Conservation (phyloP, 1,140 invertebrate genomes). For the Drosophila auraria region DNA sequence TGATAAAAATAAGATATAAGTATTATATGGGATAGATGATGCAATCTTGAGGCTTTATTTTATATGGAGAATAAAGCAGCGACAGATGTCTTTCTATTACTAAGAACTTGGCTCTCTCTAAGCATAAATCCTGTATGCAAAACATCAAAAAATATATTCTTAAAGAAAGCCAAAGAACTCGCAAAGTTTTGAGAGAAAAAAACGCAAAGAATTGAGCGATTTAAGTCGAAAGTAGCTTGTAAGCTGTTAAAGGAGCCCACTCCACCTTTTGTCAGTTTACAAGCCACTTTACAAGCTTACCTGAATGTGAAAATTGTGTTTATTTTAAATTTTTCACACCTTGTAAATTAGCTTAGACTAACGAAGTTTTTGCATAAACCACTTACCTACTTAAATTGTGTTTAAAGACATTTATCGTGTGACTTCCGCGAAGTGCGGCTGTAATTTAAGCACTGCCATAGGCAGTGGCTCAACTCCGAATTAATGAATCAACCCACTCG, state of each 20-base stretch:
- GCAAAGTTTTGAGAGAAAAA: background rate
- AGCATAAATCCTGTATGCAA: background rate
- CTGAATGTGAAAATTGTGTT: constrained; percentile 2
- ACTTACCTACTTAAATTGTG: background rate
- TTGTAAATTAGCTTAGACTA: constrained; percentile 21
- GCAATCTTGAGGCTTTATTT: background rate
- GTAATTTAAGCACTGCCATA: constrained; percentile 12
- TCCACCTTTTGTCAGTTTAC: constrained; percentile 21
- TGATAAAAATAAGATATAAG: background rate
- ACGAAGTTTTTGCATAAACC: constrained; percentile 5
- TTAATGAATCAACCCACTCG: constrained; percentile 55
- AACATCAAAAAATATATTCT: background rate
- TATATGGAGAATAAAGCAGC: background rate
- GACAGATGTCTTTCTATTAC: too few species aligned
- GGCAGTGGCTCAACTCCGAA: background rate
- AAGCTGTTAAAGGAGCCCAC: constrained; percentile 15
- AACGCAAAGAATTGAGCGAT: constrained; percentile 22
- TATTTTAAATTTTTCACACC: constrained; percentile 19
- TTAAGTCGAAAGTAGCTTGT: constrained; percentile 35
- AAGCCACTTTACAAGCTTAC: constrained; percentile 22
- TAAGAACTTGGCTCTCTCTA: too few species aligned
- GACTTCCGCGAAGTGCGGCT: background rate
- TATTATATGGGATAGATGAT: too few species aligned
- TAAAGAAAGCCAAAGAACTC: background rate
- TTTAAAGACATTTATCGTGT: constrained; percentile 1